Evolutionary conservation across 2,888 invertebrate genomes (phyloP), one percentile per base, ranked within the genome.

Genomic region (Elegia similella): DNA sequence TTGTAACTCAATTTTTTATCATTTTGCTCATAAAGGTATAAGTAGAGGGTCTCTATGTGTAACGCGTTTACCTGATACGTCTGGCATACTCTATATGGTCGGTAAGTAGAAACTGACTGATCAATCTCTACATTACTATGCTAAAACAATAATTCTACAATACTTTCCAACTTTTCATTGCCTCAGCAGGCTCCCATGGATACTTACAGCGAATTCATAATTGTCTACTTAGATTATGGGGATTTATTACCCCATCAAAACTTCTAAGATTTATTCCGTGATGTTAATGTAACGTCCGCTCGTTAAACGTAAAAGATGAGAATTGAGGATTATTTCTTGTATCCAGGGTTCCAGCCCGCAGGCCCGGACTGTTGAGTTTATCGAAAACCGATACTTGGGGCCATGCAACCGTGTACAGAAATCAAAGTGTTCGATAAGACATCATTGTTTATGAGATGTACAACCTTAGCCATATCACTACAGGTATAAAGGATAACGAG

Each of bases 371-470:
- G 30, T 48, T 15, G 52, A 60, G 56, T 67, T 65, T 65, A 65
- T 65, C 62, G 65, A 67, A 65, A 67, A 62, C 61, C 65, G 61
- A 67, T 67, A 52, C 42, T 42, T 8, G 23, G 16, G 23, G 10
- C 29, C 52, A n/a, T 16, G 30, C 52, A 38, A 12, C 16, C 52
- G 29, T 29, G 7, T 5, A 46, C 17, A 46, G 46, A 46, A 46
- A 46, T 46, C 46, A 52, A 52, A 42, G 53, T 65, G 56, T 38
- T 48, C 56, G 65, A 68, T 70, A 69, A 67, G 58, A 46, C 52
- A 58, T 60, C 65, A 58, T 62, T 69, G 61, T 64, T 64, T 65
- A 64, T 64, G 59, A 47, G 55, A 59, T 64, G 61, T 61, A 55
- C 7, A 48, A 30, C 48, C 16, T 34, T 50, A 8, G 48, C 32